Base-by-base conservation (phyloP, 2,113 vertebrate genomes). In the Oreamnos americanus region DNA sequence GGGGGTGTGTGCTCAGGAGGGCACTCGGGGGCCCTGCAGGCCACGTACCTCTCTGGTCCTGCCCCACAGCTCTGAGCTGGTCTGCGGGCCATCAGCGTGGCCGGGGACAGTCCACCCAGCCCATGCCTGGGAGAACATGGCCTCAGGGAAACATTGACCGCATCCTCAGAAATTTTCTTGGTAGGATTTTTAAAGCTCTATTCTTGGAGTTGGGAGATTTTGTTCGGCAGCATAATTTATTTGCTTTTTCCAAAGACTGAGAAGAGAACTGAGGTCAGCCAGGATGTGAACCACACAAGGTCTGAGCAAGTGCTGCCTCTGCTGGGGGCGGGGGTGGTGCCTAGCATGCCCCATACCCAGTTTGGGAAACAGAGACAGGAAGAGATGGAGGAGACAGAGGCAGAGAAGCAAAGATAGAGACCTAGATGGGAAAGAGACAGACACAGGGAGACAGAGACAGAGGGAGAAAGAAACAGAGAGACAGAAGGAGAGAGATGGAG, bases 191-290 rank as follows among this genome's bases (percentile, higher is more conserved):
- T 36, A 49, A 33, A 97, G 95, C 97, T 96, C 97, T 98, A 30
- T 95, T 97, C 97, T 98, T 94, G 97, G 97, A 98, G 98, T 95
- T 49, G 97, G 82, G 98, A 98, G 98, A 90, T 97, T 98, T 71
- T 97, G 92, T 74, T 98, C 94, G 47, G 93, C 25, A 12, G 39
- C 23, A 2, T 33, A 2, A 36, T 47, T 85, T 51, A 64, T 67
- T 53, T 17, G 14, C 53, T 89, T 43, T 67, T 94, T 58, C 76
- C 82, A 45, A 78, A 45, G 87, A 36, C 1, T 2, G 89, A 58
- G 28, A 36, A 36, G 74, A 57, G 55, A 67, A 53, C 33, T 39
- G n/a, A 74, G 28, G 93, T 36, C 15, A 1, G 51, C 19, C 51
- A 6, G 5, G 33, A 21, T 10, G 33, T 2, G 47, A 78, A 12